Conservation (phyloP, 2,888 invertebrate genomes). For the Physocephala rufipes region DNA sequence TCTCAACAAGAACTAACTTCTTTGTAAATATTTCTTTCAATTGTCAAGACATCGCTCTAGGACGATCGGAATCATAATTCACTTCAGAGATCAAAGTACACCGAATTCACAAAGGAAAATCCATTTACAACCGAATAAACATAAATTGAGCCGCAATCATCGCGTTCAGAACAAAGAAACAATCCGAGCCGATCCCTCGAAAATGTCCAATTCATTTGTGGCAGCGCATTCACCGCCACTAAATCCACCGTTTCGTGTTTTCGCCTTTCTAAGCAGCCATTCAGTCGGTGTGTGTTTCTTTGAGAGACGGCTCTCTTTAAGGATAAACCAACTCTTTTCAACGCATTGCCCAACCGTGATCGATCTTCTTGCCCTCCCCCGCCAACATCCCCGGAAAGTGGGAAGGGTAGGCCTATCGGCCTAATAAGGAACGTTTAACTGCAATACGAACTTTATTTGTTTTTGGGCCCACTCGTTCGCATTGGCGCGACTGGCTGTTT, state of each 20-base stretch:
- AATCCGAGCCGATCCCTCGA: too few species aligned
- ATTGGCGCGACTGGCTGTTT: neutral
- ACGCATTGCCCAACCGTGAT: neutral
- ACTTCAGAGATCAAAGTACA: slow-evolving; percentile 15
- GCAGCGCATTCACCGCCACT: slow-evolving; percentile 3
- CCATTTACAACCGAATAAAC: slow-evolving; percentile 3
- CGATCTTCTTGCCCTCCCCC: neutral
- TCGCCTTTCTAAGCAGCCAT: neutral
- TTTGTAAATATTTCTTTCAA: slow-evolving; percentile 7
- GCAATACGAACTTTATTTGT: slow-evolving; percentile 33
- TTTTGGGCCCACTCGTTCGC: slow-evolving; percentile 43
- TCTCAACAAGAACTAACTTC: neutral
- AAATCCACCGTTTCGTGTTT: slow-evolving; percentile 2
- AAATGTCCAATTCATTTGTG: too few species aligned
- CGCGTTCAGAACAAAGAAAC: neutral
- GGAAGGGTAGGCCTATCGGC: neutral
- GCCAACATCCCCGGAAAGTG: neutral
- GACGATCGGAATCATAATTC: slow-evolving; percentile 5
- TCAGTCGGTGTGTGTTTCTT: neutral
- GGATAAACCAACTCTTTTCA: neutral
- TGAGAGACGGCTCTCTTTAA: neutral
- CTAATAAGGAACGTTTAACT: neutral
- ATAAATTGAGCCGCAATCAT: slow-evolving; percentile 33
- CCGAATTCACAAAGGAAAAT: slow-evolving; percentile 5
- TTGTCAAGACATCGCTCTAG: neutral